A percentile compares a stretch with the other conserved stretches of the same genome.
Conservation (phyloP, 2,113 vertebrate species). For the Oncorhynchus kisutch region DNA sequence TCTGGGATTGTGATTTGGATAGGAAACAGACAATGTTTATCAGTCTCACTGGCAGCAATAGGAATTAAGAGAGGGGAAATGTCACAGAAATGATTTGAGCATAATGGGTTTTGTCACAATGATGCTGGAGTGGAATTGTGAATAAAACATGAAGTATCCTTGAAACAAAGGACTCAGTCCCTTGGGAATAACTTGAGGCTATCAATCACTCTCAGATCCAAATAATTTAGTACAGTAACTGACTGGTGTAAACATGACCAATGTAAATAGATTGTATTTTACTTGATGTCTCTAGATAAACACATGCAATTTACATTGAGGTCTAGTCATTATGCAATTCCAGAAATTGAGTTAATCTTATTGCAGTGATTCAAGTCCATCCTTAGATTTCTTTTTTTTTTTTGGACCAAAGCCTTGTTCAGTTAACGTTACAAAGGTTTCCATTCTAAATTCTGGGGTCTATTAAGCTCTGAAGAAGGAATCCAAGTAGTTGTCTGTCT, state of each 20-base stretch:
- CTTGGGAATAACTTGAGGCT: neutral
- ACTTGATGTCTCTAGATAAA: neutral
- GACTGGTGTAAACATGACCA: too few relatives aligned
- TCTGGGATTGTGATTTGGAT: neutral
- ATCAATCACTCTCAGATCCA: neutral
- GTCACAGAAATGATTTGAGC: neutral
- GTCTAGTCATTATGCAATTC: constrained; percentile 35
- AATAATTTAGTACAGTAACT: neutral
- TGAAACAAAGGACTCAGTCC: neutral
- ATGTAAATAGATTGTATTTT: neutral
- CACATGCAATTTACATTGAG: neutral
- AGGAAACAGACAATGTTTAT: neutral
- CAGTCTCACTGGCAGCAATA: neutral
- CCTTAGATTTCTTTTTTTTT: constrained; percentile 42
- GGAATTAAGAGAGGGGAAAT: constrained; percentile 1
- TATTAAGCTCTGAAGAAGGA: constrained; percentile 15
- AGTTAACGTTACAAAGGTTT: constrained; percentile 28
- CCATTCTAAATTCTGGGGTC: constrained; percentile 48
- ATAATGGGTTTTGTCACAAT: neutral
- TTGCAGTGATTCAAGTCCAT: constrained; percentile 38
- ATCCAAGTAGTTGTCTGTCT: constrained; percentile 42
- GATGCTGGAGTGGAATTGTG: neutral
- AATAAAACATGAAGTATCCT: neutral
- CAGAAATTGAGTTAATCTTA: constrained; percentile 40
- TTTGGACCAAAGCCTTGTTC: constrained; percentile 51